These are phyloP conservation scores for Fistularia commersonii DNA, from an alignment of 2,797 vertebrate genomes.

Conservation along the genomic window DNA sequence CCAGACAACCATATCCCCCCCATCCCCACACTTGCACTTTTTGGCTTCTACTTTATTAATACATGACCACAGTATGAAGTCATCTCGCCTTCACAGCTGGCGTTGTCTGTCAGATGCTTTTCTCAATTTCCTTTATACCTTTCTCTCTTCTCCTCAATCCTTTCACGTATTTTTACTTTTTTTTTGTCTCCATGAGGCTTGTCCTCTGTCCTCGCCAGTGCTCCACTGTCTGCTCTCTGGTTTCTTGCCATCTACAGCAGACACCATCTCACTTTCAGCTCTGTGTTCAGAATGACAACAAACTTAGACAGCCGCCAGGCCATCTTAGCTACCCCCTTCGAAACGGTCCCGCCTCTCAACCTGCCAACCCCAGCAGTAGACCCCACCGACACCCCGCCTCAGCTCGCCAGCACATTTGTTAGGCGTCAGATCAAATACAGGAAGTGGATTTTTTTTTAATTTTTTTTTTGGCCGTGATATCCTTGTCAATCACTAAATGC, in stretches of 20 bases:
- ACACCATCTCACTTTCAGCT: constrained; percentile 59
- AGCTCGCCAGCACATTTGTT: constrained; percentile 22
- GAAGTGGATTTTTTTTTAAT: too few species aligned
- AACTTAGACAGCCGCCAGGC: constrained; percentile 56
- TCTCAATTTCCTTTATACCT: constrained; percentile 31
- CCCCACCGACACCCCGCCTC: constrained; percentile 43
- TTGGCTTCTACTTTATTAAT: constrained; percentile 45
- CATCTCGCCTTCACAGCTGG: constrained; percentile 12
- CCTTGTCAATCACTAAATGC: too few species aligned
- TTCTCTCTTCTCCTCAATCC: constrained; percentile 2
- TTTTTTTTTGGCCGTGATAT: neutral
- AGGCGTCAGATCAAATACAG: constrained; percentile 6
- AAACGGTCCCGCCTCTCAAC: constrained; percentile 47
- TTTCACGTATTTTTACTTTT: constrained; percentile 36
- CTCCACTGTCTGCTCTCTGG: constrained; percentile 46
- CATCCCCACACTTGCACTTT: constrained; percentile 37
- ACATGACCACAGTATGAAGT: constrained; percentile 24
- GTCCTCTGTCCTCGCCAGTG: constrained; percentile 50
- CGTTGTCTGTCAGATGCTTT: constrained; percentile 19
- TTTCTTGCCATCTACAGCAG: constrained; percentile 61
- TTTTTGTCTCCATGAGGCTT: constrained; percentile 36
- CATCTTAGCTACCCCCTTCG: constrained; percentile 57
- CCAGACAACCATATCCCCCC: constrained; percentile 17
- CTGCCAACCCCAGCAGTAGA: constrained; percentile 52
- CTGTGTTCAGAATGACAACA: constrained; percentile 77